A percentile compares a stretch with the other conserved stretches of the same genome.
Conservation (phyloP, 2,113 vertebrate species). For the Pandion haliaetus region DNA sequence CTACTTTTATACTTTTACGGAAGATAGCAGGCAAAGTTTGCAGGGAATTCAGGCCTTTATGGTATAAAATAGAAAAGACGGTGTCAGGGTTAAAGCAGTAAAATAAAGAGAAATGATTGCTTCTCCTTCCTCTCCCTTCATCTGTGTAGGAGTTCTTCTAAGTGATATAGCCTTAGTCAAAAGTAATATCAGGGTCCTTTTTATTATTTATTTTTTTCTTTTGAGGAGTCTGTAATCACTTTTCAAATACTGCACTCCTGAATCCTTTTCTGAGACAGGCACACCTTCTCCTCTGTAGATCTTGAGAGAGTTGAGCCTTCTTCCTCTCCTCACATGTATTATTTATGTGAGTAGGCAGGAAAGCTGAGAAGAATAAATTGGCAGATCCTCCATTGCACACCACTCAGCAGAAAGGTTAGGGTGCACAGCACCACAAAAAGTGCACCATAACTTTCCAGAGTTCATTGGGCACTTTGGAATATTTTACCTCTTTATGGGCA, state of each 20-base stretch:
- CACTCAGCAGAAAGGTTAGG: neutral
- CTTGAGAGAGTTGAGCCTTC: neutral
- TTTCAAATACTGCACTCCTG: neutral
- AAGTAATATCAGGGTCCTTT: neutral
- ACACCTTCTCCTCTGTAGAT: neutral
- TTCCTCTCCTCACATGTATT: neutral
- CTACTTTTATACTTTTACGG: neutral
- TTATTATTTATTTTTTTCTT: constrained; percentile 1
- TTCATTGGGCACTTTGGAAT: neutral
- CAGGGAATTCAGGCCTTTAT: neutral
- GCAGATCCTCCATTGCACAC: neutral
- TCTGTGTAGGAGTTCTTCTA: neutral
- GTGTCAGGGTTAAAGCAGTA: neutral
- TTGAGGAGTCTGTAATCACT: neutral
- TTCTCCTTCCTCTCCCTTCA: neutral
- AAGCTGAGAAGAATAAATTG: neutral
- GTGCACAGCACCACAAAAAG: neutral
- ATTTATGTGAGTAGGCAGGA: neutral
- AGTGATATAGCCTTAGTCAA: neutral
- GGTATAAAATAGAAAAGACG: neutral
- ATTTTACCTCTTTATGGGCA: neutral
- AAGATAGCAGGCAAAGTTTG: neutral
- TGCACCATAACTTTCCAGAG: neutral
- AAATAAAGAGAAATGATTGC: neutral
- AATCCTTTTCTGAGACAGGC: neutral